Conservation (phyloP, 2,888 invertebrate species). For the Ceraclea dissimilis region DNA sequence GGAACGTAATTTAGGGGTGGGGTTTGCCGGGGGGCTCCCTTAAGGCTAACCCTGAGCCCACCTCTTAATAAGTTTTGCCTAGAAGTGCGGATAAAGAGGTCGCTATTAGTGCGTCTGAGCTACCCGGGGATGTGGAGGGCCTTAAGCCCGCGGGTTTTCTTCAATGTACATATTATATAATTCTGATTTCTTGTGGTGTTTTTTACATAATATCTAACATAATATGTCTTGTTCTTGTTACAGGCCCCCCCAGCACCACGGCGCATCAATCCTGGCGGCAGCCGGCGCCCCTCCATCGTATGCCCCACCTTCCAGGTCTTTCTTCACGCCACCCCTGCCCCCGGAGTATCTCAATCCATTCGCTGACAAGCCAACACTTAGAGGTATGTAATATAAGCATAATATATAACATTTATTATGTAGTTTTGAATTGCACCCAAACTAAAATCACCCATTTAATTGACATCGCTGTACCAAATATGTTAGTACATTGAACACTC, state of each 20-base stretch:
- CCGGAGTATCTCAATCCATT: slow-evolving; percentile 80
- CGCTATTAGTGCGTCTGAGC: too few species aligned
- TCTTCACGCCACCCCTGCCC: slow-evolving; percentile 77
- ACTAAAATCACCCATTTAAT: too few species aligned
- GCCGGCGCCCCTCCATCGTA: slow-evolving; percentile 72
- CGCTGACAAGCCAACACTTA: slow-evolving; percentile 80
- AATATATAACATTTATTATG: background rate
- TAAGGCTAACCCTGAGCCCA: too few species aligned
- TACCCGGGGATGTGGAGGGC: too few species aligned
- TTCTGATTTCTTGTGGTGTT: background rate
- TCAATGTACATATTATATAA: background rate
- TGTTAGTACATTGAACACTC: too few species aligned
- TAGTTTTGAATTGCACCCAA: background rate
- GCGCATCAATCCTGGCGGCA: slow-evolving; percentile 53
- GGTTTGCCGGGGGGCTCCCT: too few species aligned
- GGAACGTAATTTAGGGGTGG: too few species aligned
- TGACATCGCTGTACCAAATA: too few species aligned
- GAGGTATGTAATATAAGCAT: slow-evolving; percentile 52
- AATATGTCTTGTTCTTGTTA: background rate
- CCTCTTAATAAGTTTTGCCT: too few species aligned
- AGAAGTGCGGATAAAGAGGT: too few species aligned
- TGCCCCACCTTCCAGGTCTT: slow-evolving; percentile 70
- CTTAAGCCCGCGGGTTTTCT: too few species aligned
- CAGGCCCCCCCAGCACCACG: slow-evolving; percentile 49
- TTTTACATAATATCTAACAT: background rate